phyloP scores from a whole-genome alignment of 2,888 invertebrate species.

The Megalurothrips usitatus region DNA sequence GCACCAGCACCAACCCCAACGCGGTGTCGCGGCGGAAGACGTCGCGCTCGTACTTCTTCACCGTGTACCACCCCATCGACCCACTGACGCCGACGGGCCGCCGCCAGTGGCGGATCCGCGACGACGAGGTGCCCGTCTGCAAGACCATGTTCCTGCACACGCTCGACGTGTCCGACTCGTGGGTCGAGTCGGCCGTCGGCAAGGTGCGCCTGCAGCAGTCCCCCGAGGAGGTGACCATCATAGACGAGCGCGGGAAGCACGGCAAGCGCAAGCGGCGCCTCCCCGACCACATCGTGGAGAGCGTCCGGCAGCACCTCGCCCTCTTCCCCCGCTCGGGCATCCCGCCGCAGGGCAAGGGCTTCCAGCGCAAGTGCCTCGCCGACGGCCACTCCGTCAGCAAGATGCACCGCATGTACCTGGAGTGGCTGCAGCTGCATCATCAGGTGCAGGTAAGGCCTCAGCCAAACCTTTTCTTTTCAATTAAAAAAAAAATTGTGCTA shows the following conservation, averaged over 20 bases:
- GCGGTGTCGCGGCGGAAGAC: conserved; percentile 14
- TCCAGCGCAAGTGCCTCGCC: conserved; percentile 15
- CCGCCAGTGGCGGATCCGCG: neutral
- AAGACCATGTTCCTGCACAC: conserved; percentile 22
- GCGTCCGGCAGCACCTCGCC: neutral
- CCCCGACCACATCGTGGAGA: neutral
- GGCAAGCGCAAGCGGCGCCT: neutral
- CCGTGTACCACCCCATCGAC: neutral
- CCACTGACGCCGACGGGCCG: neutral
- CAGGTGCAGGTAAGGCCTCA: neutral
- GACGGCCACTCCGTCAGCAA: conserved; percentile 8
- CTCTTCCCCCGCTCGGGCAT: neutral
- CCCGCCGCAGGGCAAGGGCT: neutral
- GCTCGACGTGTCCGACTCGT: conserved; percentile 22
- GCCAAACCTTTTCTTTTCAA: too few relatives aligned
- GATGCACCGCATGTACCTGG: conserved; percentile 24
- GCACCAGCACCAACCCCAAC: neutral
- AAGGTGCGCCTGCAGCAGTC: neutral
- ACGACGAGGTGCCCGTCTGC: neutral
- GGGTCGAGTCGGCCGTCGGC: conserved; percentile 13
- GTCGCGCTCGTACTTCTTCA: conserved; percentile 6
- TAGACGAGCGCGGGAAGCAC: neutral
- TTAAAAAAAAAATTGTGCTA: too few relatives aligned
- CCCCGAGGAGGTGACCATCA: neutral
- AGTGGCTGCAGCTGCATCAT: neutral